Base-by-base conservation (phyloP, 2,888 invertebrate genomes). In the Metalampra italica region DNA sequence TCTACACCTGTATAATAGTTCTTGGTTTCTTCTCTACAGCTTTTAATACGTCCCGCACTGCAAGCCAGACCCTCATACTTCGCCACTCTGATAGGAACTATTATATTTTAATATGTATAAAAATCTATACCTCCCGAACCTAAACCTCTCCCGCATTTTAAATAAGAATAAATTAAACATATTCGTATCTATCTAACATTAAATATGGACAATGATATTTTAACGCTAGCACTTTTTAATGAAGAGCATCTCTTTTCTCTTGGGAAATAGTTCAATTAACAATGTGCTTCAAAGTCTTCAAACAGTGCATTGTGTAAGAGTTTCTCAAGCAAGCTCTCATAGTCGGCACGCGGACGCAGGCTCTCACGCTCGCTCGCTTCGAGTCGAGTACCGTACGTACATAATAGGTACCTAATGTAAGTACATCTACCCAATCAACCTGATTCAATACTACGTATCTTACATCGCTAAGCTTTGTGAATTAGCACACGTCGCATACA, bases 331-430 rank as follows among this genome's bases (percentile, higher is more conserved):
- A 39, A 13, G 14, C 7, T 39, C 8, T 44, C 34, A 15, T 37
- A 47, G 37, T 40, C 39, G 22, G 34, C 39, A 44, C 32, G 29
- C n/a, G n/a, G 36, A 37, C 22, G 43, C 12, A 47, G 47, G 43
- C 44, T 54, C 52, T 56, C 49, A 54, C 52, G 51, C 36, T 39
- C 14, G 3, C n/a, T 11, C 11, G n/a, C n/a, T n/a, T n/a, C 22
- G 5, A 22, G 22, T 2, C 22, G 42, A n/a, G 49, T 53, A 50
- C 50, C 56, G 53, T 56, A 54, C n/a, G n/a, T n/a, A n/a, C n/a
- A n/a, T n/a, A n/a, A n/a, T n/a, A n/a, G n/a, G n/a, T n/a, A 49
- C 46, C 45, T 52, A 36, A 22, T 22, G 22, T 22, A 49, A 46
- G 45, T 52, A 36, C 46, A 54, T 47, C 40, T 50, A 9, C 38